A percentile compares a stretch with the other conserved stretches of the same genome.
phyloP scores from a whole-genome alignment of 2,113 vertebrate species.

The Strigops habroptila region DNA sequence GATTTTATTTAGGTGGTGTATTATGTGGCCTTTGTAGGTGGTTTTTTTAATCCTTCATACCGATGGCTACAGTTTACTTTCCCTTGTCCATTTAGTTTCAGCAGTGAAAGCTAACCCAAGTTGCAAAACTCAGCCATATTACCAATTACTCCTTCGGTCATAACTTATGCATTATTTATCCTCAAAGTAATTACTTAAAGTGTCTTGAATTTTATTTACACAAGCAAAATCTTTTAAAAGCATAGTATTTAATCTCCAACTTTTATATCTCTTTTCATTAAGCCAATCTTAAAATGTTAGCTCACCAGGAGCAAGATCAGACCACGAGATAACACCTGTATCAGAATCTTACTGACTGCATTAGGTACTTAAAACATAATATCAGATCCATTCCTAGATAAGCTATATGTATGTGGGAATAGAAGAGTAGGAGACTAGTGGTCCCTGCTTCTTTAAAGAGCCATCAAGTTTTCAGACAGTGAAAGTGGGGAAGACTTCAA shows the following conservation, averaged over 20 bases:
- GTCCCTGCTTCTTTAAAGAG: not conserved
- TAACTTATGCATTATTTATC: constrained; percentile 49
- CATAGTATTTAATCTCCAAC: constrained; percentile 42
- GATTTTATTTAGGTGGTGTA: not conserved
- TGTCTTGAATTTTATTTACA: constrained; percentile 56
- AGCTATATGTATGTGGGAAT: not conserved
- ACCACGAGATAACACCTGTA: constrained; percentile 39
- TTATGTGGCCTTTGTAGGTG: not conserved
- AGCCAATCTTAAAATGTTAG: constrained; percentile 38
- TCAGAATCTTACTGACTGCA: constrained; percentile 43
- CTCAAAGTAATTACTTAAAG: constrained; percentile 55
- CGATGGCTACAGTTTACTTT: not conserved
- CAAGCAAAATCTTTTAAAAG: constrained; percentile 58
- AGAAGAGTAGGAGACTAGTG: not conserved
- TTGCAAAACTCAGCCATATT: constrained; percentile 8
- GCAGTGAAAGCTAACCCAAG: not conserved
- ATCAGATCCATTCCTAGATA: constrained; percentile 21
- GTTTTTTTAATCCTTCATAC: not conserved
- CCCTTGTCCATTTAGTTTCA: not conserved
- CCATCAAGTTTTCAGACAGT: not conserved
- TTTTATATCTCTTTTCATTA: constrained; percentile 61
- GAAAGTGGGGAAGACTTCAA: not conserved
- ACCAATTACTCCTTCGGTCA: not conserved
- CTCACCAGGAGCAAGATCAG: constrained; percentile 22
- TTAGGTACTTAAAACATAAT: constrained; percentile 49